Base-by-base conservation (phyloP, 2,888 invertebrate genomes). In the Cacoxenus indagator region DNA sequence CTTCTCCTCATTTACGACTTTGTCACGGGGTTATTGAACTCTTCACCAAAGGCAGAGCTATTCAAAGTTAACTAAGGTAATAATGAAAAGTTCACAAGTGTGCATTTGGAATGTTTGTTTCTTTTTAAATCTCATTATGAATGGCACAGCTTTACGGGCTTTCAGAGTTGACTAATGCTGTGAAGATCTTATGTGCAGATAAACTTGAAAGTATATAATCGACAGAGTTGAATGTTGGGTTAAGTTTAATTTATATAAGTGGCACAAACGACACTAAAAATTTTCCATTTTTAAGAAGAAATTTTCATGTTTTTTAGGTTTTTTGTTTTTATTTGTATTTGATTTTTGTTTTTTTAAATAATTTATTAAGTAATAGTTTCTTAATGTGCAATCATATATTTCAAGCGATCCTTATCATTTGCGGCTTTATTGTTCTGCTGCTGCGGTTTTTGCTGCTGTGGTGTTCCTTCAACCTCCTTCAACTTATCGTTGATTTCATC, bases 401-500 rank as follows among this genome's bases (percentile, higher is more conserved):
- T 76, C 11, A 80, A 74, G 65, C 70, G 73, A 31, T 77, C 70
- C 48, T 70, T 76, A 14, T 75, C 69, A 59, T 57, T 64, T 45
- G 74, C 70, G 19, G 68, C 51, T 26, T 55, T 46, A 3, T 14
- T 19, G 11, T 62, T 29, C 22, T 67, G 71, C 26, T 62, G 64
- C n/a, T 45, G 65, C 19, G 29, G 17, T 9, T 11, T 11, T 14
- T 62, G 43, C 48, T 29, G 8, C 11, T 72, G 74, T 1, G 65
- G 65, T 2, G 72, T 69, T 29, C 61, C 43, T 24, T 64, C 65
- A 17, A 66, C 37, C n/a, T 67, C 72, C 8, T 54, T 64, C 5
- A 70, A 5, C 27, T 73, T 71, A 37, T 69, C 69, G 26, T 62
- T 69, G 8, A 73, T 67, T 51, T 73, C 68, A 27, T 69, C 69